Evolutionary conservation across 2,113 vertebrate genomes (phyloP), one percentile per base, ranked within the genome.

Genomic region (Equus przewalskii): DNA sequence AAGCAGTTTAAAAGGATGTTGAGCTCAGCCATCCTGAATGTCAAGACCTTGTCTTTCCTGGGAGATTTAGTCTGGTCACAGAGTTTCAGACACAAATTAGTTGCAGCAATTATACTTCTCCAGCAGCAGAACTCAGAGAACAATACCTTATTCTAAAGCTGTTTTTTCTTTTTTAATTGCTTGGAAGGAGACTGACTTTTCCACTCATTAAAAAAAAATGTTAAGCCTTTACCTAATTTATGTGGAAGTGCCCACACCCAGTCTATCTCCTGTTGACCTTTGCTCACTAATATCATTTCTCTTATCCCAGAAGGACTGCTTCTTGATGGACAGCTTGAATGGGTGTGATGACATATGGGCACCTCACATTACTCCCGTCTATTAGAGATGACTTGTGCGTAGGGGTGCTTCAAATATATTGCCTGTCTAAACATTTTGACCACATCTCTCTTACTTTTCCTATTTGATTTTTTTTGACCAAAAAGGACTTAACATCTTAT

Each of bases 11-110:
- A 97, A 92, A 93, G n/a, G n/a, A 46, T 86, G 89, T 82, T 93
- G 91, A 93, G 86, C 82, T 96, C 82, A 93, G 95, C 78, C 69
- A 83, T 96, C 65, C 72, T 96, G 89, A 94, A 91, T 73, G 89
- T 89, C 93, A 96, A 82, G 88, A 92, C 93, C 81, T 96, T 96
- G 87, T 96, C 91, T 93, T 91, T 82, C 64, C 70, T 91, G 54
- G 8, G 67, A 93, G 78, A 82, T 82, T 94, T 85, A 73, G 41
- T 90, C 72, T 91, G 64, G 76, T 93, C 26, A 56, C 76, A 41
- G 76, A n/a, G 28, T 93, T 93, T 91, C 44, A 93, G 91, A 70
- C 33, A 72, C 8, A 58, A 21, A 41, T 24, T 84, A 44, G 70
- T 70, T 85, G n/a, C n/a, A 82, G 70, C 88, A 93, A 91, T 95